phyloP scores from a whole-genome alignment of 1,140 invertebrate genomes.

The Drosophila bocki region DNA sequence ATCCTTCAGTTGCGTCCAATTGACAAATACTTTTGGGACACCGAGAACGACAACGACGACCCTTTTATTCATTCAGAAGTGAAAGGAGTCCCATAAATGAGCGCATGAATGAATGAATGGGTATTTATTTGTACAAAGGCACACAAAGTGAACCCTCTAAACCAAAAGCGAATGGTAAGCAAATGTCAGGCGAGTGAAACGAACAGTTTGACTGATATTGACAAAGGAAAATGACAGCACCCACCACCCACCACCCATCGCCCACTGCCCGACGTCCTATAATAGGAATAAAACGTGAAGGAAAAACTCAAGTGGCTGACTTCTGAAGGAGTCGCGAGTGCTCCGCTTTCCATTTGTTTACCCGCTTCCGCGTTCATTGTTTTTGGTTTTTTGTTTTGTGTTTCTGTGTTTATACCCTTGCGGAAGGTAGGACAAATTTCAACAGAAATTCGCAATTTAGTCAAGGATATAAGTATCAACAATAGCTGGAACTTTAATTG shows the following conservation, averaged over 20 bases:
- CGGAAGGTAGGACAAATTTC: neutral
- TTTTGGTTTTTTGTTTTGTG: slow-evolving; percentile 2
- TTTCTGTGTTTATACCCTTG: slow-evolving; percentile 15
- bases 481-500: neutral
- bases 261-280: neutral
- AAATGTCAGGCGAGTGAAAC: slow-evolving; percentile 36
- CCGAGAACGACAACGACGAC: slow-evolving; percentile 5
- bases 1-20: slow-evolving; percentile 14
- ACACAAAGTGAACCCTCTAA: slow-evolving; percentile 22
- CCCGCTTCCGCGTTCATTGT: slow-evolving; percentile 23
- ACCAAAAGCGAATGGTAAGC: slow-evolving; percentile 43
- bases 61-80: slow-evolving; percentile 22
- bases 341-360: slow-evolving; percentile 49
- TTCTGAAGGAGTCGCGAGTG: slow-evolving; percentile 32
- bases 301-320: slow-evolving; percentile 45
- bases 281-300: slow-evolving; percentile 26
- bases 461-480: neutral
- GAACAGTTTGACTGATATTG: slow-evolving; percentile 55
- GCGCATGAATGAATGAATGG: slow-evolving; percentile 39
- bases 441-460: neutral
- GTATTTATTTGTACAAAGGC: slow-evolving; percentile 42
- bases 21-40: slow-evolving; percentile 34
- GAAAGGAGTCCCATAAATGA: slow-evolving; percentile 42
- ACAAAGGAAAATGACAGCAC: slow-evolving; percentile 50
- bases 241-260: neutral